Percentiles rank a stretch among this genome's conserved stretches.
Evolutionary conservation across 1,140 invertebrate species (phyloP).

Genomic region (Myzus persicae): DNA sequence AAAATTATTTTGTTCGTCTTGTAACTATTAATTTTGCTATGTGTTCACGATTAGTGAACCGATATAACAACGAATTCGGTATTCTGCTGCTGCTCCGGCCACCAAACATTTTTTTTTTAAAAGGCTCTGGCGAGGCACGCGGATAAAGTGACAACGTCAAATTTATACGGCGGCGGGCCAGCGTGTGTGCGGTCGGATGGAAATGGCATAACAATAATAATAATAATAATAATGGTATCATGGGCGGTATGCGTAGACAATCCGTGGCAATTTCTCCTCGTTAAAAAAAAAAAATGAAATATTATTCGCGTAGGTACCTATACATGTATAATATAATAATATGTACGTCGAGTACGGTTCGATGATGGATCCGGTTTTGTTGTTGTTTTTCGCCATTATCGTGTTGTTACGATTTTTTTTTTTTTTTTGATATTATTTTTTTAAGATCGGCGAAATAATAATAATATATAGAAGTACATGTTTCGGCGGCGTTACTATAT

Average conservation of each 20-base stretch:
- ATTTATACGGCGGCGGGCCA: background rate
- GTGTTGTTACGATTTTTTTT: slow-evolving; percentile 28
- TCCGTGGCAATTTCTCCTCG: slow-evolving; percentile 46
- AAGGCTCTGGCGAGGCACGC: too few species aligned
- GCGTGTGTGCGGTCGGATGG: background rate
- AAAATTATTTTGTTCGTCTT: background rate
- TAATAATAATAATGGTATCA: slow-evolving; percentile 28
- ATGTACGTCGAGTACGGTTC: background rate
- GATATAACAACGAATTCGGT: background rate
- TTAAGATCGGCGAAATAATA: slow-evolving; percentile 10
- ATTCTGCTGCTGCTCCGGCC: background rate
- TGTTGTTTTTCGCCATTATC: slow-evolving; percentile 34
- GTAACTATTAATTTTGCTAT: background rate
- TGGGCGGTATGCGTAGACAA: slow-evolving; percentile 29
- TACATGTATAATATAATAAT: too few species aligned
- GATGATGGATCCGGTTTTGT: slow-evolving; percentile 35
- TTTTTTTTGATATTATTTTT: background rate
- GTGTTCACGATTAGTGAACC: background rate
- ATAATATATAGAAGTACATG: background rate
- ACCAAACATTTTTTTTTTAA: too few species aligned
- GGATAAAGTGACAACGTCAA: background rate
- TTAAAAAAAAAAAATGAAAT: slow-evolving; percentile 46
- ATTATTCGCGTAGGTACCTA: background rate
- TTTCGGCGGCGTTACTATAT: background rate
- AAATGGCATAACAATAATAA: slow-evolving; percentile 38